phyloP scores from a whole-genome alignment of 2,113 vertebrate genomes.

The Spea multiplicata region DNA sequence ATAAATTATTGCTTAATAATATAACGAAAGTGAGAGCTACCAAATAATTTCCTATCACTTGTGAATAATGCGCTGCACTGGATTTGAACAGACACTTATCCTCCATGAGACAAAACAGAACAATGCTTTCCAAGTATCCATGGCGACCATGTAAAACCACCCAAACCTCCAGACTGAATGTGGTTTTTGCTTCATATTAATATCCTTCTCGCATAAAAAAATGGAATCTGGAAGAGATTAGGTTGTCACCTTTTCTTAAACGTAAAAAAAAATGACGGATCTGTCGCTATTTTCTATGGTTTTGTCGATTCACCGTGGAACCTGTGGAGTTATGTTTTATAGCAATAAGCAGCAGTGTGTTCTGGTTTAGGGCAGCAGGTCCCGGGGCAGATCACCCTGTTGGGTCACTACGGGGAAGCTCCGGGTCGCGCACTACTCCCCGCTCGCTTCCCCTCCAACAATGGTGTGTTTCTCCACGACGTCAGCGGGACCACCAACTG shows the following conservation, averaged over 20 bases:
- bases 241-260: background rate
- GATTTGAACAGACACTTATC: conserved; percentile 11
- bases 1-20: conserved; percentile 30
- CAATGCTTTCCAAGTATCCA: conserved; percentile 24
- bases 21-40: background rate
- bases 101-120: background rate
- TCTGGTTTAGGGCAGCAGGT: no score
- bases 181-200: conserved; percentile 27
- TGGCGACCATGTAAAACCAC: conserved; percentile 15
- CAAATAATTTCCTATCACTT: background rate
- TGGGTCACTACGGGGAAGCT: no score
- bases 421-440: no score
- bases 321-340: no score
- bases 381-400: no score
- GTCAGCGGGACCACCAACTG: no score
- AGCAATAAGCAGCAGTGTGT: no score
- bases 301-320: no score
- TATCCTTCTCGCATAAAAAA: background rate
- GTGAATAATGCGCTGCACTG: background rate
- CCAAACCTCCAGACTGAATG: conserved; percentile 5
- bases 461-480: no score
- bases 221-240: background rate
- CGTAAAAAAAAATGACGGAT: background rate
- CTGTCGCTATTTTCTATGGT: no score
- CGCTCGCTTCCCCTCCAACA: no score